These are phyloP conservation scores for Drosophila neocordata DNA, from an alignment of 1,140 invertebrate species.

Conservation along the genomic window DNA sequence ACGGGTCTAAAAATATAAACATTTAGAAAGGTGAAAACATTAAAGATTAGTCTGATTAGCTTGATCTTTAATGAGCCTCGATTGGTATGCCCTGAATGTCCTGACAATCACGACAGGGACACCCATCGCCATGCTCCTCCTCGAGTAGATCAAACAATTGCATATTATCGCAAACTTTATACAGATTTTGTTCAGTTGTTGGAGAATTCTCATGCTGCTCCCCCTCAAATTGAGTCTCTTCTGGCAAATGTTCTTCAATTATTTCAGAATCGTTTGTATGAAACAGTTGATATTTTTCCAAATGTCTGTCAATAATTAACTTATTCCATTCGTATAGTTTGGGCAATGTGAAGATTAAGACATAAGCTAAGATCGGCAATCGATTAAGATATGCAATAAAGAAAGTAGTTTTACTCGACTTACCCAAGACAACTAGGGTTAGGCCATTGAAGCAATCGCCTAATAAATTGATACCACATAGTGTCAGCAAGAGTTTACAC, in stretches of 20 bases:
- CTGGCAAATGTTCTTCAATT: not conserved
- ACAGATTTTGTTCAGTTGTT: not conserved
- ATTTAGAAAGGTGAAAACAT: not conserved
- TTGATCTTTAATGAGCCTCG: conserved; percentile 8
- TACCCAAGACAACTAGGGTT: conserved; percentile 52
- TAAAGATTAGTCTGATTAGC: not conserved
- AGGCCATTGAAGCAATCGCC: conserved; percentile 58
- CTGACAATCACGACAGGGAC: conserved; percentile 38
- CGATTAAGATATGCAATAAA: not conserved
- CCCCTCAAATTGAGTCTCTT: not conserved
- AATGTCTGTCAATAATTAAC: conserved; percentile 27
- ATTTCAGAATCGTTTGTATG: not conserved
- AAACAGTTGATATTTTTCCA: conserved; percentile 9
- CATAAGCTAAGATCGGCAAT: conserved; percentile 13
- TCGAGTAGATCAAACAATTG: conserved; percentile 26
- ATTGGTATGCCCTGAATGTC: conserved; percentile 25
- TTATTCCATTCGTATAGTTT: conserved; percentile 56
- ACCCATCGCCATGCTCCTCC: conserved; percentile 32
- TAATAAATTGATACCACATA: conserved; percentile 49
- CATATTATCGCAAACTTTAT: conserved; percentile 25
- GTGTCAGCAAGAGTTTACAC: conserved; percentile 37
- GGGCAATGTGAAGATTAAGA: conserved; percentile 56
- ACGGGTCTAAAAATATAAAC: conserved; percentile 6
- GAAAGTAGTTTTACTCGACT: conserved; percentile 2
- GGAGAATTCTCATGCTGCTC: not conserved